phyloP scores from a whole-genome alignment of 2,888 invertebrate genomes.

The Heliconius ethilla region DNA sequence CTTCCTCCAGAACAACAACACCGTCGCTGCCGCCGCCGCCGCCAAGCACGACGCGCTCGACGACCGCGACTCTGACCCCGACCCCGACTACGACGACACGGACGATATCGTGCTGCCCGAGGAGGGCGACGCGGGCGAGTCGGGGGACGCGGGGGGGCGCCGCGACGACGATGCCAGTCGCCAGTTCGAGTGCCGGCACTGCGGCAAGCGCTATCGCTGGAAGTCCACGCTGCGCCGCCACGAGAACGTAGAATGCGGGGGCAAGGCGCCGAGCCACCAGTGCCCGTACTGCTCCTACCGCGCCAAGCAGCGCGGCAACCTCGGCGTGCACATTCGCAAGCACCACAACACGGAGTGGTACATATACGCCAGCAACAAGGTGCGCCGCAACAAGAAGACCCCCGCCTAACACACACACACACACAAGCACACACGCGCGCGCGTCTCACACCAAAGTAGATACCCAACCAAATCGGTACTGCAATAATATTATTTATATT shows the following conservation, averaged over 20 bases:
- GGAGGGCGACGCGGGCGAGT: constrained; percentile 65
- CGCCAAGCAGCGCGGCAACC: constrained; percentile 91
- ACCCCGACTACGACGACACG: constrained; percentile 76
- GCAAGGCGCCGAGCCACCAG: constrained; percentile 90
- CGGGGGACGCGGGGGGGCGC: constrained; percentile 49
- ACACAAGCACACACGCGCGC: constrained; percentile 27
- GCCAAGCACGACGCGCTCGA: constrained; percentile 61
- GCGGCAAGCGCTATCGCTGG: constrained; percentile 93
- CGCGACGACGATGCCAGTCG: constrained; percentile 81
- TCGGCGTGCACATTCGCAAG: constrained; percentile 90
- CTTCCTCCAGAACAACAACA: constrained; percentile 71
- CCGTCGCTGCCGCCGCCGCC: constrained; percentile 38
- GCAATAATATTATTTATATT: constrained; percentile 78
- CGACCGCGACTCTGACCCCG: constrained; percentile 75
- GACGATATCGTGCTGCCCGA: constrained; percentile 79
- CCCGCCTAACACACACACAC: constrained; percentile 49
- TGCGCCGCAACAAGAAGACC: constrained; percentile 76
- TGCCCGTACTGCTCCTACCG: constrained; percentile 90
- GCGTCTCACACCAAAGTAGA: constrained; percentile 75
- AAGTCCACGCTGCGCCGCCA: constrained; percentile 91
- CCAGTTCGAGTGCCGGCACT: constrained; percentile 90
- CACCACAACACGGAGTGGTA: constrained; percentile 85
- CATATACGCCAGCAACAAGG: constrained; percentile 77
- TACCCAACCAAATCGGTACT: constrained; percentile 80
- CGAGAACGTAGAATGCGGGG: constrained; percentile 92